Conservation (phyloP, 64 coral and sea anemone genomes). For the Montipora capricornis region DNA sequence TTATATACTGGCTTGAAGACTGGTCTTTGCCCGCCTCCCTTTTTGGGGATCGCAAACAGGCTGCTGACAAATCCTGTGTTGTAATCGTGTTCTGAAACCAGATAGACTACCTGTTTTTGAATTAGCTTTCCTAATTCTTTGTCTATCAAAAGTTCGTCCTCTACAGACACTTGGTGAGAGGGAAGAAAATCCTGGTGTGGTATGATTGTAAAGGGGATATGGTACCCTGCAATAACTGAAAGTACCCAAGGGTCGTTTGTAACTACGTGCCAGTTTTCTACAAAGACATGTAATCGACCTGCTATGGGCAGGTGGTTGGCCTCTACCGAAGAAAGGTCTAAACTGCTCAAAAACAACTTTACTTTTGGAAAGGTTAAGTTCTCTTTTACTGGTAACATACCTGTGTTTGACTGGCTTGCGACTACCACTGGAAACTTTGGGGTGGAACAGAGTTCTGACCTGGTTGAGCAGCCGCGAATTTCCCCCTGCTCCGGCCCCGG, state of each 20-base stretch:
- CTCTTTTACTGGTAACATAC: constrained; percentile 38
- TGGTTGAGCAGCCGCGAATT: constrained; percentile 3
- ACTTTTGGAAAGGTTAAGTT: constrained; percentile 9
- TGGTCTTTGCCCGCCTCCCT: constrained; percentile 51
- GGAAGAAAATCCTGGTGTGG: no score
- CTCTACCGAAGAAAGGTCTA: constrained; percentile 4
- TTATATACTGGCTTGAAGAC: constrained; percentile 32
- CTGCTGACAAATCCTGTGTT: no score
- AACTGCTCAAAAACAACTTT: neutral
- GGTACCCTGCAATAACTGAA: neutral
- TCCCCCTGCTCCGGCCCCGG: constrained; percentile 24
- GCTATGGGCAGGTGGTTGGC: neutral
- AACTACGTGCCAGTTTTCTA: constrained; percentile 51
- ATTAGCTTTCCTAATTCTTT: no score
- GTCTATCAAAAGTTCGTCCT: no score
- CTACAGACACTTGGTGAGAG: no score
- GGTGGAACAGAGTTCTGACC: constrained; percentile 10
- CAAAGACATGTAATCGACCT: constrained; percentile 31
- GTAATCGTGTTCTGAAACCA: no score
- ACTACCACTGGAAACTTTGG: constrained; percentile 6
- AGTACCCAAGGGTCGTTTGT: constrained; percentile 55
- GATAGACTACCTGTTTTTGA: no score
- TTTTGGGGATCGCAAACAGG: no score
- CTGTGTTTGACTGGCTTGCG: neutral
- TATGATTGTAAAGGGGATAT: no score